Base-by-base conservation (phyloP, 2,113 vertebrate species). In the Syrrhaptes paradoxus region DNA sequence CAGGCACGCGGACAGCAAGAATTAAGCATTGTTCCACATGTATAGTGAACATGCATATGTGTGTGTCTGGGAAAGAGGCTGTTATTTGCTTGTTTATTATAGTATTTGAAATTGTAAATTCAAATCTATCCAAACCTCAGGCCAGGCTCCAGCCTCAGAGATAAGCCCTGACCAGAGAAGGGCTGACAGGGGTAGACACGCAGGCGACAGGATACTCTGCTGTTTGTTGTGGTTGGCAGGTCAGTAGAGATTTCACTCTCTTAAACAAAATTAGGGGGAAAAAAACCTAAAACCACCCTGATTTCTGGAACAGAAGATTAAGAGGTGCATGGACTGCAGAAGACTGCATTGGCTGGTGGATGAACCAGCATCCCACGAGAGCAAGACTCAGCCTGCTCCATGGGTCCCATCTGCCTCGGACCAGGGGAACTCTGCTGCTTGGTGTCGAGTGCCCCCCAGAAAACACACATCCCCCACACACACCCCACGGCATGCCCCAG, bases 81-180 rank as follows among this genome's bases (percentile, higher is more conserved):
- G 38, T 77, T 52, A 62, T 84, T 93, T 84, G 65, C 62, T 85
- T 92, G 46, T 79, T 87, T 94, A 28, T 76, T 81, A 32, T 16
- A 65, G 54, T 58, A 72, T 41, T 58, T 61, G 18, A 21, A 76
- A 68, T 31, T 63, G 63, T 29, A 85, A 85, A 78, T 28, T 55
- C 49, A 61, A 31, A 94, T 79, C 78, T 83, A 63, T 71, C 80
- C 66, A 68, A 83, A 77, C 26, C 59, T 81, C 80, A 70, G 78
- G 76, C 78, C 52, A 32, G 71, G 66, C 66, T 95, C 65, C 24
- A 75, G 11, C 31, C 74, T 45, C 86, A 65, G 54, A 91, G 93
- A 45, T 55, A 67, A 97, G 72, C 41, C 87, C 82, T 74, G 52
- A 73, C n/a, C 82, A 93, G 70, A 65, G 85, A 79, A 61, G n/a